A percentile compares a stretch with the other conserved stretches of the same genome.
phyloP scores from a whole-genome alignment of 2,888 invertebrate species.

The Cataglyphis livida region DNA sequence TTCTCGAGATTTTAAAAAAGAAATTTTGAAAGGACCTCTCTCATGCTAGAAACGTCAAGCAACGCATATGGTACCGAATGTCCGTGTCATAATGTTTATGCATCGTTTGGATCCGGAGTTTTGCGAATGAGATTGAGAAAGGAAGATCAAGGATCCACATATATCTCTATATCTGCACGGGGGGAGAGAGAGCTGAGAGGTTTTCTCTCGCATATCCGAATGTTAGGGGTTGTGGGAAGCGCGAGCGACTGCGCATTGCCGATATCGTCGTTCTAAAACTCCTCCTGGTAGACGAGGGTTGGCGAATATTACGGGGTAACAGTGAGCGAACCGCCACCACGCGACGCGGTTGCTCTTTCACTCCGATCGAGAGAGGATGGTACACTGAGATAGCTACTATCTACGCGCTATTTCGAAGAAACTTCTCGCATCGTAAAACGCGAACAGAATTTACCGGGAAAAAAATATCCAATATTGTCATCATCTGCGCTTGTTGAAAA shows the following conservation, averaged over 20 bases:
- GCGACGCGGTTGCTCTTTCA: slow-evolving; percentile 80
- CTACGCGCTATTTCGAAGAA: not conserved
- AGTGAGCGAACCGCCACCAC: slow-evolving; percentile 83
- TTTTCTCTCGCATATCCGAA: not conserved
- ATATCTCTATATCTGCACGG: not conserved
- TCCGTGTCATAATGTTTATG: not conserved
- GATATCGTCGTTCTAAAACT: slow-evolving; percentile 60
- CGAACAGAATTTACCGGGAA: not conserved
- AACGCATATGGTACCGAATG: slow-evolving; percentile 7
- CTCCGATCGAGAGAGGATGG: slow-evolving; percentile 2
- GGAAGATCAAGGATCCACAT: slow-evolving; percentile 24
- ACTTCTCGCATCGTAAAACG: not conserved
- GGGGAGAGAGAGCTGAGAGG: slow-evolving; percentile 3
- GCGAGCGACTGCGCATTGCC: slow-evolving; percentile 68
- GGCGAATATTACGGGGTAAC: slow-evolving; percentile 72
- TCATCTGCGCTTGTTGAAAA: not conserved
- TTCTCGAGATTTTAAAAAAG: not conserved
- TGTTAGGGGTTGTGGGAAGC: slow-evolving; percentile 39
- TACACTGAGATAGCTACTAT: slow-evolving; percentile 9
- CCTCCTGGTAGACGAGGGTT: slow-evolving; percentile 70
- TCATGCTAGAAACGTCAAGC: not conserved
- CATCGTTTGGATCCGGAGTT: not conserved
- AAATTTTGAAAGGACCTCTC: not conserved
- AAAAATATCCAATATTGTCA: not conserved
- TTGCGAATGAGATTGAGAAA: slow-evolving; percentile 4